Conservation (phyloP, 2,888 invertebrate species). For the Yponomeuta cagnagella region DNA sequence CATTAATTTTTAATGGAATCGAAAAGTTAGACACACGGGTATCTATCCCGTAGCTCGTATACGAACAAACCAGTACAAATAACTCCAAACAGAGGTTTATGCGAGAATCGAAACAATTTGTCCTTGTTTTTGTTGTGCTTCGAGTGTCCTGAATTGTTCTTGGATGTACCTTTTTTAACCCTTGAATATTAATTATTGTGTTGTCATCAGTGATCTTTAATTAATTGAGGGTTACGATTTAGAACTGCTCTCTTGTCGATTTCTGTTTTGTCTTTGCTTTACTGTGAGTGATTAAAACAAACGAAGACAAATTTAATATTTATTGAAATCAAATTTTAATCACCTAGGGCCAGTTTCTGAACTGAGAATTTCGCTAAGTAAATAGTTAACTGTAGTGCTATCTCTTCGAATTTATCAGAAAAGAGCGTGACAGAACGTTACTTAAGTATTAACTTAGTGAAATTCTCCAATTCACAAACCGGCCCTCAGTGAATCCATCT, state of each 20-base stretch:
- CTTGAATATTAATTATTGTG: not conserved
- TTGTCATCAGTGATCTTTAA: not conserved
- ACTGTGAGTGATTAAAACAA: not conserved
- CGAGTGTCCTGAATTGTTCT: slow-evolving; percentile 1
- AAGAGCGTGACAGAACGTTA: too few species aligned
- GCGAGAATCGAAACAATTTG: slow-evolving; percentile 33
- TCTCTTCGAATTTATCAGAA: too few species aligned
- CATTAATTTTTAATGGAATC: not conserved
- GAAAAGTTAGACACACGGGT: not conserved
- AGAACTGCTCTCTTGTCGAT: not conserved
- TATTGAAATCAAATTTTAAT: too few species aligned
- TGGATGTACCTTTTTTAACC: not conserved
- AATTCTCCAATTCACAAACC: too few species aligned
- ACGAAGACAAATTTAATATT: too few species aligned
- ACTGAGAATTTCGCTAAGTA: too few species aligned
- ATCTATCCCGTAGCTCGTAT: not conserved
- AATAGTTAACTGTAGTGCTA: too few species aligned
- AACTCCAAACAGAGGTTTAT: slow-evolving; percentile 23
- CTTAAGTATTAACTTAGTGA: too few species aligned
- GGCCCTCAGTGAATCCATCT: too few species aligned
- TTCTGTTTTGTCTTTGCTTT: not conserved
- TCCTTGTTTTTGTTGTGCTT: slow-evolving; percentile 31
- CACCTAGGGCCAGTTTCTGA: too few species aligned
- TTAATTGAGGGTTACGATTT: not conserved
- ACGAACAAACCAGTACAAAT: slow-evolving; percentile 8